Conservation (phyloP, 1,140 invertebrate species). For the Formica selysi region DNA sequence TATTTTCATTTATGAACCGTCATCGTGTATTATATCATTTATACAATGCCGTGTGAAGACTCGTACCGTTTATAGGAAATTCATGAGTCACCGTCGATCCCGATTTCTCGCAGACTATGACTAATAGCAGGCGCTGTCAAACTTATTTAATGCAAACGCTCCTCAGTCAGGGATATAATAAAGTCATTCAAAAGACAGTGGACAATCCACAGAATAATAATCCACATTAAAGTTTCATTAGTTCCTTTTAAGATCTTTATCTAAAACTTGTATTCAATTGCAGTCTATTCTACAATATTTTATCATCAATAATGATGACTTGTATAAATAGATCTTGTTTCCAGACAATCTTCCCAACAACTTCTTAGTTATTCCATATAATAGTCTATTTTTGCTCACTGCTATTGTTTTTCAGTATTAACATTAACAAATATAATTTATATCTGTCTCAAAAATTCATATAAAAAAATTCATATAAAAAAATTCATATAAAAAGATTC, state of each 20-base stretch:
- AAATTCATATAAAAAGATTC: too few species aligned
- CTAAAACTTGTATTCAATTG: background rate
- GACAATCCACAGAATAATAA: background rate
- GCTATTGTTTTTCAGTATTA: background rate
- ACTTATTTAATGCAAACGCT: constrained; percentile 42
- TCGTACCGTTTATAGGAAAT: constrained; percentile 40
- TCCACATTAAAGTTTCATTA: background rate
- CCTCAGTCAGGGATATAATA: background rate
- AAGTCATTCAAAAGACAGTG: constrained; percentile 14
- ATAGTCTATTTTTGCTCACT: background rate
- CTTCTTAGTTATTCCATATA: background rate
- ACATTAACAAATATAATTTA: constrained; percentile 1
- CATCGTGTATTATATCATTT: constrained; percentile 57
- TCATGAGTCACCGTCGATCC: constrained; percentile 47
- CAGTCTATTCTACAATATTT: background rate
- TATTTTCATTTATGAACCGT: constrained; percentile 54
- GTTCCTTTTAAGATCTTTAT: background rate
- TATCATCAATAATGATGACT: background rate
- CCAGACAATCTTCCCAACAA: background rate
- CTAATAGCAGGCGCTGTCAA: constrained; percentile 42
- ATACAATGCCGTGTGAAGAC: background rate
- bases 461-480: too few species aligned
- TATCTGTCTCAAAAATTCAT: background rate
- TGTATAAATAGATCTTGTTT: constrained; percentile 15
- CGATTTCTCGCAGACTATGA: constrained; percentile 41